phyloP scores from a whole-genome alignment of 2,888 invertebrate genomes.

The Pherbina coryleti region DNA sequence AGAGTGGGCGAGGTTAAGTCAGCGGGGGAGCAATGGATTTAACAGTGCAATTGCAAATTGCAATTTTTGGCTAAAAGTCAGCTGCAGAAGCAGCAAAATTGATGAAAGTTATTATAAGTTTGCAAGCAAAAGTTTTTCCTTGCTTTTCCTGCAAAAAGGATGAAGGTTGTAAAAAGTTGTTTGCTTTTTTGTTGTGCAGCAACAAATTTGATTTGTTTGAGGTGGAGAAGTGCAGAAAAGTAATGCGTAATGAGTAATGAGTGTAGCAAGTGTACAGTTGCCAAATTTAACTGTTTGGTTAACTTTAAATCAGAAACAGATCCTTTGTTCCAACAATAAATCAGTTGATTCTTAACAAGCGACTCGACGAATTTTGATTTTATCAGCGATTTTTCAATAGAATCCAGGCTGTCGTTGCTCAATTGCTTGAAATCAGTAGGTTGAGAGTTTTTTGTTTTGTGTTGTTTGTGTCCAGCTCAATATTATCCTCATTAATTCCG shows the following conservation, averaged over 20 bases:
- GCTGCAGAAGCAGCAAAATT: conserved; percentile 28
- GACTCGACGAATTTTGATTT: neutral
- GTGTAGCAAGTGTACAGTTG: neutral
- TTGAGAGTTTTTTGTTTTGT: neutral
- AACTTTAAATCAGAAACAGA: conserved; percentile 11
- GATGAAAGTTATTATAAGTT: conserved; percentile 37
- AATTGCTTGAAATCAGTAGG: too few relatives aligned
- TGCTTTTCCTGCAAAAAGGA: conserved; percentile 10
- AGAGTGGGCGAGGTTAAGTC: neutral
- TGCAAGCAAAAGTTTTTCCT: conserved; percentile 23
- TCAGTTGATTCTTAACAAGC: neutral
- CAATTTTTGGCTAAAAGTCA: conserved; percentile 36
- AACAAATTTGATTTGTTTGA: conserved; percentile 17
- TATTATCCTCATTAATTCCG: conserved; percentile 38
- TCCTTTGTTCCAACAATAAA: neutral
- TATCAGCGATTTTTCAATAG: neutral
- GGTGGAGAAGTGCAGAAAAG: neutral
- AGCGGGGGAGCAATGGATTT: conserved; percentile 4
- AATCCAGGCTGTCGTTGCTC: neutral
- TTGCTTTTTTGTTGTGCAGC: conserved; percentile 16
- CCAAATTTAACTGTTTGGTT: neutral
- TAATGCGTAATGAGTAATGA: neutral
- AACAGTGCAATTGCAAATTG: conserved; percentile 43
- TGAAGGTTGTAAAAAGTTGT: neutral
- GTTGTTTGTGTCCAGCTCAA: neutral